These are phyloP conservation scores for Murina feae DNA, from an alignment of 2,113 vertebrate genomes.

Conservation along the genomic window DNA sequence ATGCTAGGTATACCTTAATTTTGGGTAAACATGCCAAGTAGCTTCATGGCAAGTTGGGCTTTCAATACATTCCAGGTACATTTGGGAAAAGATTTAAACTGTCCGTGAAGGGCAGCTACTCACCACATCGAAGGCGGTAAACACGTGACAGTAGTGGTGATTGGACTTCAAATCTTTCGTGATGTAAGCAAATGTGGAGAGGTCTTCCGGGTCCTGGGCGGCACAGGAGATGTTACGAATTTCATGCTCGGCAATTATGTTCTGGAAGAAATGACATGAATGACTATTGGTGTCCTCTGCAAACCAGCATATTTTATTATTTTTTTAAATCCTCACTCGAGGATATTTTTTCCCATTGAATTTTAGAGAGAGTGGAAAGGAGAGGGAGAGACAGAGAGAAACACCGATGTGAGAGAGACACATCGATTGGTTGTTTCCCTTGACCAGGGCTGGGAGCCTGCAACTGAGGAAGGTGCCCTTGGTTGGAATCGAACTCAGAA, in stretches of 20 bases:
- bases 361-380: no score
- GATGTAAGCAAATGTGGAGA: conserved; percentile 98
- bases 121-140: conserved; percentile 99
- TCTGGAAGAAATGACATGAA: conserved; percentile 80
- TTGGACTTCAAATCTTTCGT: conserved; percentile 99
- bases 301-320: background rate
- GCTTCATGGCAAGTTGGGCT: background rate
- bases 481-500: no score
- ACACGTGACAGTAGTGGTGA: conserved; percentile 99
- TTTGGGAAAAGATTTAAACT: background rate
- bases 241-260: conserved; percentile 98
- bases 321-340: no score
- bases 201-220: conserved; percentile 98
- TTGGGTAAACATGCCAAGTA: background rate
- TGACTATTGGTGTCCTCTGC: background rate
- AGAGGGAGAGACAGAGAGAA: no score
- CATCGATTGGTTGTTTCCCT: no score
- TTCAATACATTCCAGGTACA: background rate
- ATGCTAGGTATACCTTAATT: background rate
- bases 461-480: no score
- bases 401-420: no score
- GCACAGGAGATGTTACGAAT: conserved; percentile 99
- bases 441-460: no score
- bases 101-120: conserved; percentile 72
- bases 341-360: no score